These are phyloP conservation scores for Eristalis tenax DNA, from an alignment of 2,888 invertebrate genomes.

Conservation along the genomic window DNA sequence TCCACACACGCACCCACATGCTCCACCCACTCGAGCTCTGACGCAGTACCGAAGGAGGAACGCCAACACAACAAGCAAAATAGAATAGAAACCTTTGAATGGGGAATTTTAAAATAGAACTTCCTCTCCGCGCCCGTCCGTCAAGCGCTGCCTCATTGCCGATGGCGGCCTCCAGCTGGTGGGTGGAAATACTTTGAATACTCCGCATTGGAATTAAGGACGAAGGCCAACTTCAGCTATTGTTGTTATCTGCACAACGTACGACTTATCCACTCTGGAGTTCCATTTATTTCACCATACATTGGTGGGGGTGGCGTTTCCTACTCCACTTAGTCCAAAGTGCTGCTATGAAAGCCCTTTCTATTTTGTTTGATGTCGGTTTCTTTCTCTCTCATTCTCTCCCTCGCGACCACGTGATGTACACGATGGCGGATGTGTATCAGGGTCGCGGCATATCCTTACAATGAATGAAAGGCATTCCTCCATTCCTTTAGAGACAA, in stretches of 20 bases:
- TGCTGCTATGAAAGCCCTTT: not conserved
- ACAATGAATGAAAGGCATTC: constrained; percentile 40
- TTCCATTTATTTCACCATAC: constrained; percentile 36
- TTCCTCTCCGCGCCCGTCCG: not conserved
- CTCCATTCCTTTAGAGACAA: constrained; percentile 2
- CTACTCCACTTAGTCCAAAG: not conserved
- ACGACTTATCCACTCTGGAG: constrained; percentile 23
- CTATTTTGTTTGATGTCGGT: not conserved
- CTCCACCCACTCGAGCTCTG: not conserved
- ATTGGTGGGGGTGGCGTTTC: not conserved
- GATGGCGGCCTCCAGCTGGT: constrained; percentile 3
- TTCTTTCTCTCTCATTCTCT: not conserved
- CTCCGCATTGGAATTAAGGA: constrained; percentile 64
- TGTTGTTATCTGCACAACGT: constrained; percentile 52
- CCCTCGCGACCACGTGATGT: constrained; percentile 10
- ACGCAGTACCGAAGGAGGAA: constrained; percentile 2
- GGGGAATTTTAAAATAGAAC: constrained; percentile 19
- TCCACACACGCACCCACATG: not conserved
- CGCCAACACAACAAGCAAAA: constrained; percentile 5
- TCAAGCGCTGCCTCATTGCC: not conserved
- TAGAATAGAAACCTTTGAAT: constrained; percentile 24
- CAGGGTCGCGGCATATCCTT: constrained; percentile 58
- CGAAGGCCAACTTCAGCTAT: constrained; percentile 61
- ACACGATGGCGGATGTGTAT: constrained; percentile 43
- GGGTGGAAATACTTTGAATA: constrained; percentile 48